A percentile compares a stretch with the other conserved stretches of the same genome.
phyloP scores from a whole-genome alignment of 2,888 invertebrate genomes.

The Drosophila meridiana region DNA sequence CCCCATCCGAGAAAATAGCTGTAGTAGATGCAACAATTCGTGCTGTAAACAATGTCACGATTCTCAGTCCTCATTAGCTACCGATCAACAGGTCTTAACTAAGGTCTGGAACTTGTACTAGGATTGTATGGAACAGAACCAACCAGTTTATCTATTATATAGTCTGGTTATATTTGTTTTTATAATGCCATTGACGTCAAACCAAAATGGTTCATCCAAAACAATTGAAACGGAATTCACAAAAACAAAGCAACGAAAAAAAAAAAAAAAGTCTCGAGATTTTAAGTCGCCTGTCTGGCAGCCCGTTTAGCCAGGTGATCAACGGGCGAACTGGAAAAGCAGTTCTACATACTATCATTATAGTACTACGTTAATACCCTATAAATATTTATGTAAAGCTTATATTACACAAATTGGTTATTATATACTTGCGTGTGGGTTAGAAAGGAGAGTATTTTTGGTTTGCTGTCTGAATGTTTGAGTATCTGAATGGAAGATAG shows the following conservation, averaged over 20 bases:
- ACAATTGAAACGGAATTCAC: conserved; percentile 63
- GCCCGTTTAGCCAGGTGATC: conserved; percentile 23
- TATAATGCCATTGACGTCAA: conserved; percentile 76
- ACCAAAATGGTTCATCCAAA: conserved; percentile 59
- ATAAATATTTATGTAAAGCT: conserved; percentile 56
- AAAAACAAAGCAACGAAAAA: conserved; percentile 48
- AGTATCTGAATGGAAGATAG: not conserved
- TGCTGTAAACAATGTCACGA: conserved; percentile 51
- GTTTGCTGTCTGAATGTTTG: not conserved
- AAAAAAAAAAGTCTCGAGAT: conserved; percentile 53
- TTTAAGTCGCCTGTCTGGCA: conserved; percentile 12
- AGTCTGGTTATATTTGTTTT: conserved; percentile 60
- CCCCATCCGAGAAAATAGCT: not conserved
- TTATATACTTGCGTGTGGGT: not conserved
- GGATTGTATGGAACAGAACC: conserved; percentile 4
- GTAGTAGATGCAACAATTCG: conserved; percentile 29
- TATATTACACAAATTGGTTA: conserved; percentile 39
- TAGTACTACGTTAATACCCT: conserved; percentile 26
- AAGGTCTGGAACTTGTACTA: conserved; percentile 26
- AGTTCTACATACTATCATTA: not conserved
- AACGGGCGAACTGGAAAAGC: conserved; percentile 15
- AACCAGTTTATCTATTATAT: conserved; percentile 53
- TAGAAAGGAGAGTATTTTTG: not conserved
- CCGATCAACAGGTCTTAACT: conserved; percentile 6
- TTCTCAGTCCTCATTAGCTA: conserved; percentile 20